A percentile compares a stretch with the other conserved stretches of the same genome.
Conservation (phyloP, 1,140 invertebrate species). For the Zaprionus davidi region DNA sequence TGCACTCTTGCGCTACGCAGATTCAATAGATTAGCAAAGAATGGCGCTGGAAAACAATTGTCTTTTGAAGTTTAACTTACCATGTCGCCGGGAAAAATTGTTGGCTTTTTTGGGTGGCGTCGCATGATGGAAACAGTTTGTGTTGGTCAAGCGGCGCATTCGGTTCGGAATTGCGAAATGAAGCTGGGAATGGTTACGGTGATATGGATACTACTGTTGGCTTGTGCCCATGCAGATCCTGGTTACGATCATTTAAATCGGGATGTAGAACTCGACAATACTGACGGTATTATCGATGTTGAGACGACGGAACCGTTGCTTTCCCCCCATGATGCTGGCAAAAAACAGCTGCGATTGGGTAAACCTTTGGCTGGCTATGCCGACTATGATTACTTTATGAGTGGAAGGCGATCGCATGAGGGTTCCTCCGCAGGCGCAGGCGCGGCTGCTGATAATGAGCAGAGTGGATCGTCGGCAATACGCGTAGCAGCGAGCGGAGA, state of each 20-base stretch:
- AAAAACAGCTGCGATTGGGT: constrained; percentile 29
- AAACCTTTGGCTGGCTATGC: constrained; percentile 35
- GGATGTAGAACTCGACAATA: constrained; percentile 26
- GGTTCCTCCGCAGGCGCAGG: background rate
- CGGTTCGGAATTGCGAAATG: constrained; percentile 44
- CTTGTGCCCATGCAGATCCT: constrained; percentile 6
- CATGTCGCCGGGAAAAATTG: constrained; percentile 70
- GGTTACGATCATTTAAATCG: constrained; percentile 36
- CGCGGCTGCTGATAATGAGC: constrained; percentile 34
- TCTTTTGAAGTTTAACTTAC: constrained; percentile 70
- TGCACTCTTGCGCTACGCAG: constrained; percentile 62
- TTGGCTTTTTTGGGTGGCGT: constrained; percentile 21
- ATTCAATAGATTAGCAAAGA: constrained; percentile 48
- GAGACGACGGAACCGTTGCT: constrained; percentile 27
- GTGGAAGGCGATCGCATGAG: constrained; percentile 13
- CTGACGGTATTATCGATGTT: constrained; percentile 47
- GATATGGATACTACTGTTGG: background rate
- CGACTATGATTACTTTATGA: constrained; percentile 60
- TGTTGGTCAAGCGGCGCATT: constrained; percentile 22
- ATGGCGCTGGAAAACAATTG: constrained; percentile 53
- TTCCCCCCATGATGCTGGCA: background rate
- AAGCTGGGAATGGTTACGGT: constrained; percentile 1
- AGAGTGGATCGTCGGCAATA: constrained; percentile 22
- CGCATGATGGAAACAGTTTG: constrained; percentile 42
- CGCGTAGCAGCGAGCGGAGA: constrained; percentile 43